These are phyloP conservation scores for Girardia tigrina DNA, from an alignment of 2,888 invertebrate genomes.

Conservation along the genomic window DNA sequence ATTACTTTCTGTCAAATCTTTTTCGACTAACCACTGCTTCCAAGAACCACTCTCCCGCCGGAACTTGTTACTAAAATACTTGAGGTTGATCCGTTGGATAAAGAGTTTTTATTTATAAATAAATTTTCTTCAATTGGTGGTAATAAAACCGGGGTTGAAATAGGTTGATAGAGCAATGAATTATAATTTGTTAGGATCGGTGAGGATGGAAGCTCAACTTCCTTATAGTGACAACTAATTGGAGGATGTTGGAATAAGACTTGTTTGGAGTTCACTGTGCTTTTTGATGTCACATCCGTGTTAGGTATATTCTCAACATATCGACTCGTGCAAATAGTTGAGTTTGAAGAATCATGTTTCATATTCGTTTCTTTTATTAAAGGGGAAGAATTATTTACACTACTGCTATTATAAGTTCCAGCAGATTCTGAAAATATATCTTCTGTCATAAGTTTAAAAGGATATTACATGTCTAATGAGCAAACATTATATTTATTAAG, in stretches of 20 bases:
- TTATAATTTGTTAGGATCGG: neutral
- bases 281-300: neutral
- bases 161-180: neutral
- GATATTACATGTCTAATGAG: too few relatives aligned
- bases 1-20: neutral
- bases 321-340: neutral
- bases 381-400: neutral
- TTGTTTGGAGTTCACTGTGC: neutral
- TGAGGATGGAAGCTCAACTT: neutral
- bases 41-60: neutral
- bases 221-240: neutral
- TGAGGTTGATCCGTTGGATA: neutral
- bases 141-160: neutral
- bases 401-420: neutral
- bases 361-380: neutral
- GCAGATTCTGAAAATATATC: neutral
- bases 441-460: too few relatives aligned
- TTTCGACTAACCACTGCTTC: neutral
- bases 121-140: neutral
- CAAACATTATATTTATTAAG: too few relatives aligned
- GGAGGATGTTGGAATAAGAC: neutral
- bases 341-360: neutral
- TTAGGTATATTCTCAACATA: neutral
- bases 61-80: neutral
- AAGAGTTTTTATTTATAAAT: neutral